Conservation (phyloP, 2,113 vertebrate genomes). For the rabbit (Oryctolagus cuniculus) region DNA sequence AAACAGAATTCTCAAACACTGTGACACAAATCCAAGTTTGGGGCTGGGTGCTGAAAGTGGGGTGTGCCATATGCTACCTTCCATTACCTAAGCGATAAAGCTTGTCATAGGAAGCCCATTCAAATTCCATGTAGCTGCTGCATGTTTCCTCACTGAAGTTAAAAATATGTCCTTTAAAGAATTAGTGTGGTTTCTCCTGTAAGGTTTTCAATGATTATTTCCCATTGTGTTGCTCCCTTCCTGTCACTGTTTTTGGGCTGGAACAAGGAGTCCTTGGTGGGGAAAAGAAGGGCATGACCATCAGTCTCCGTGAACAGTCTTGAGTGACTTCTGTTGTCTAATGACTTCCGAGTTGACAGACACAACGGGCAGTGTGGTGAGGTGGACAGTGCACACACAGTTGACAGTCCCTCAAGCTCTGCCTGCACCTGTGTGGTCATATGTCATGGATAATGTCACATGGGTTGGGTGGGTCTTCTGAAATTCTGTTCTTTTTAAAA, state of each 20-base stretch:
- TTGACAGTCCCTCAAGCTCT: background rate
- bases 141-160: background rate
- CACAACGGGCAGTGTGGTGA: background rate
- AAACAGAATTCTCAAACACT: background rate
- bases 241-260: slow-evolving; percentile 56
- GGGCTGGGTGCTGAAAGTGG: background rate
- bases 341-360: slow-evolving; percentile 52
- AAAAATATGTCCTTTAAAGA: slow-evolving; percentile 49
- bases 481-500: slow-evolving; percentile 34
- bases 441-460: slow-evolving; percentile 10
- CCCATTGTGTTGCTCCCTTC: slow-evolving; percentile 48
- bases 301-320: slow-evolving; percentile 5
- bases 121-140: background rate
- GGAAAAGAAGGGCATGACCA: slow-evolving; percentile 60
- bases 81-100: background rate
- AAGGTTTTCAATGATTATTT: slow-evolving; percentile 46
- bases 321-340: background rate
- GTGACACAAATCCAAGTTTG: background rate
- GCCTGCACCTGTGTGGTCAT: background rate
- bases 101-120: background rate
- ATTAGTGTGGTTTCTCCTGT: slow-evolving; percentile 10
- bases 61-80: background rate
- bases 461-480: background rate
- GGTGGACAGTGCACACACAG: background rate
- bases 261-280: slow-evolving; percentile 43